phyloP scores from a whole-genome alignment of 2,888 invertebrate species.

The Orthosia gothica region DNA sequence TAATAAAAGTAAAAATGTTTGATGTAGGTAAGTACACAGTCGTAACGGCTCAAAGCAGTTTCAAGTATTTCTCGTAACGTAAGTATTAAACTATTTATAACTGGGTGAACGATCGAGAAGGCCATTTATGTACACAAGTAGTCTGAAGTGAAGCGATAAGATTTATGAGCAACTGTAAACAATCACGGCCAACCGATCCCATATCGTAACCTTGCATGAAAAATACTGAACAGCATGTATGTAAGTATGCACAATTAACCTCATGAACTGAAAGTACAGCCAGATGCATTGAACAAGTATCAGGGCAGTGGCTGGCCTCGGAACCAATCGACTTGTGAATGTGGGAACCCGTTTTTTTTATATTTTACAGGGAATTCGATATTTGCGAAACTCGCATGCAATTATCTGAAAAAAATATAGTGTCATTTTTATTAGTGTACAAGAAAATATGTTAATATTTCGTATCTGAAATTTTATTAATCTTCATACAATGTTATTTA shows the following conservation, averaged over 20 bases:
- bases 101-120: slow-evolving; percentile 75
- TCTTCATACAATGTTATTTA: neutral
- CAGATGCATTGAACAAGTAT: slow-evolving; percentile 73
- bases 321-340: slow-evolving; percentile 71
- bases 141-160: slow-evolving; percentile 74
- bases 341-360: slow-evolving; percentile 65
- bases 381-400: slow-evolving; percentile 31
- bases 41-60: slow-evolving; percentile 57
- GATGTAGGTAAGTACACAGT: slow-evolving; percentile 12
- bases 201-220: slow-evolving; percentile 73
- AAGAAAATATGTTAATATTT: slow-evolving; percentile 9
- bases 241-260: slow-evolving; percentile 61
- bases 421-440: neutral
- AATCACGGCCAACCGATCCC: slow-evolving; percentile 74
- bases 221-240: slow-evolving; percentile 62
- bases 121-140: slow-evolving; percentile 69
- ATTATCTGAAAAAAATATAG: neutral
- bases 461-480: neutral
- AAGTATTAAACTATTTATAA: slow-evolving; percentile 73
- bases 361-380: slow-evolving; percentile 64
- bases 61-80: slow-evolving; percentile 73
- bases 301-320: slow-evolving; percentile 74
- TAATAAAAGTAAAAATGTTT: slow-evolving; percentile 48
- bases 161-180: slow-evolving; percentile 77
- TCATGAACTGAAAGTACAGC: slow-evolving; percentile 73